A percentile compares a stretch with the other conserved stretches of the same genome.
Conservation (phyloP, 2,888 invertebrate genomes). For the Melipona bicolor region DNA sequence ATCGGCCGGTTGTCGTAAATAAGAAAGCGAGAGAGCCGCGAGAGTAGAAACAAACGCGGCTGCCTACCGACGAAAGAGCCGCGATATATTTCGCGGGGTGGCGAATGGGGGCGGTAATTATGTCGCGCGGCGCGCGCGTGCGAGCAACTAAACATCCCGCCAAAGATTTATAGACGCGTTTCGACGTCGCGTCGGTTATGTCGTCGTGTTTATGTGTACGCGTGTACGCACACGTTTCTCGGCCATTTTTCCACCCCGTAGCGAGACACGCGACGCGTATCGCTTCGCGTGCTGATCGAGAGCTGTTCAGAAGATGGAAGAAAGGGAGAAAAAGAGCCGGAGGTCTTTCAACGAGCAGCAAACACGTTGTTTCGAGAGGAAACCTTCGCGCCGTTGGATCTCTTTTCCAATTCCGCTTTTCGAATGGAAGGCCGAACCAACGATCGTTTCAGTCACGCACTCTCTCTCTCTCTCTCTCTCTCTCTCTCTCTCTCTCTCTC, state of each 20-base stretch:
- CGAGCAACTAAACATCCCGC: constrained; percentile 40
- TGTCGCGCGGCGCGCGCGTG: constrained; percentile 61
- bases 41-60: constrained; percentile 64
- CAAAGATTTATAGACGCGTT: constrained; percentile 57
- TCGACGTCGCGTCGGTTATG: constrained; percentile 36
- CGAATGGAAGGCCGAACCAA: neutral
- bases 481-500: too few relatives aligned
- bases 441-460: constrained; percentile 2
- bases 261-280: constrained; percentile 13
- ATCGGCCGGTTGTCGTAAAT: constrained; percentile 66
- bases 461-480: neutral
- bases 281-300: constrained; percentile 16
- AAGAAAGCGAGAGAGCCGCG: constrained; percentile 53
- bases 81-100: constrained; percentile 68
- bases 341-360: neutral
- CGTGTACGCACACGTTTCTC: neutral
- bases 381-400: neutral
- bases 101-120: constrained; percentile 73
- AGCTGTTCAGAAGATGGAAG: neutral
- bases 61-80: constrained; percentile 50
- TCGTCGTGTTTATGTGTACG: neutral
- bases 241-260: constrained; percentile 5
- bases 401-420: neutral
- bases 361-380: neutral
- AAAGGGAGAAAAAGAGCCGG: neutral